phyloP scores from a whole-genome alignment of 2,888 invertebrate species.

The Latrodectus hesperus region DNA sequence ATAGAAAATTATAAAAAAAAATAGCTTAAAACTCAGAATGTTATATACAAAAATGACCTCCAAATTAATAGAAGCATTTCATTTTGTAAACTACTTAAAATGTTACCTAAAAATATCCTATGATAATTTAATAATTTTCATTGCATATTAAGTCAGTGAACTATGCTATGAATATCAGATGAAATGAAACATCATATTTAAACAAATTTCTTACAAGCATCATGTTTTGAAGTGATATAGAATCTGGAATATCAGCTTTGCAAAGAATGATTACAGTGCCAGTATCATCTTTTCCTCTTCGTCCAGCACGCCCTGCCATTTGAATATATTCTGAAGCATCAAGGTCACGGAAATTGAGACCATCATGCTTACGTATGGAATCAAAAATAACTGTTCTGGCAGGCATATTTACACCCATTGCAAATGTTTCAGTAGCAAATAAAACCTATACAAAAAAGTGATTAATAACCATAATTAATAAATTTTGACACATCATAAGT shows the following conservation, averaged over 20 bases:
- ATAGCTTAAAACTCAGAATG: too few relatives aligned
- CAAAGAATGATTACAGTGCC: conserved; percentile 97
- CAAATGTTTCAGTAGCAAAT: conserved; percentile 99
- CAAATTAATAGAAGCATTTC: too few relatives aligned
- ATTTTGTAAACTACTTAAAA: too few relatives aligned
- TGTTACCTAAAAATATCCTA: too few relatives aligned
- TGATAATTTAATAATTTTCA: too few relatives aligned
- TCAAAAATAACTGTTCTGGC: conserved; percentile 98
- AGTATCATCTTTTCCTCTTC: conserved; percentile 92
- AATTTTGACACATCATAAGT: not conserved
- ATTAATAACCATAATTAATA: not conserved
- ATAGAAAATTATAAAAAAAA: too few relatives aligned
- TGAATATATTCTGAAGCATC: conserved; percentile 97
- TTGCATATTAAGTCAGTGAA: too few relatives aligned
- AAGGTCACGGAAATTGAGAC: conserved; percentile 83
- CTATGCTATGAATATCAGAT: too few relatives aligned
- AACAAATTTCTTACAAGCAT: conserved; percentile 81
- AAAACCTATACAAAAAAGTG: conserved; percentile 82
- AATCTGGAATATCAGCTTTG: conserved; percentile 84
- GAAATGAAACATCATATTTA: too few relatives aligned
- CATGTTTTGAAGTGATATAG: conserved; percentile 85
- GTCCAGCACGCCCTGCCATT: conserved; percentile 98
- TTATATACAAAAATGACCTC: too few relatives aligned
- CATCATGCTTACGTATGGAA: conserved; percentile 92
- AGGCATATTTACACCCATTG: conserved; percentile 99